These are phyloP conservation scores for Meandrusa payeni DNA, from an alignment of 2,888 invertebrate species.

Conservation along the genomic window DNA sequence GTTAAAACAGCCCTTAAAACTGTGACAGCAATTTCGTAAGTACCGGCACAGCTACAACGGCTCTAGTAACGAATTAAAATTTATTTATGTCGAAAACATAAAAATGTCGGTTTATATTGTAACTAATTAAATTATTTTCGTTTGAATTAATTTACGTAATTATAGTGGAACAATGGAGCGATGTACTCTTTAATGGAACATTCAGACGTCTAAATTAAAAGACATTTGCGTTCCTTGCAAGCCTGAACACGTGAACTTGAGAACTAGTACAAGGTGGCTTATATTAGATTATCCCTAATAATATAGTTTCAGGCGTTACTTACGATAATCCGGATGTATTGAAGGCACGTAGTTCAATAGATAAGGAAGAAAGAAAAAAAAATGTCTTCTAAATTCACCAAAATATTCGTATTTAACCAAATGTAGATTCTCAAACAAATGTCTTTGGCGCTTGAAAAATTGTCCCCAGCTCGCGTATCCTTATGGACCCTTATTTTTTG, in stretches of 20 bases:
- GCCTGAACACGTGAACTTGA: too few relatives aligned
- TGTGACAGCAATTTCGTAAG: too few relatives aligned
- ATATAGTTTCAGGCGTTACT: neutral
- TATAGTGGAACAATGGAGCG: too few relatives aligned
- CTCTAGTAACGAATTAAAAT: too few relatives aligned
- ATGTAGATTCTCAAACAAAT: constrained; percentile 2
- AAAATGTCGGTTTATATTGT: too few relatives aligned
- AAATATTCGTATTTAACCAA: neutral
- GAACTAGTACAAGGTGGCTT: constrained; percentile 4
- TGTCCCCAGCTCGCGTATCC: neutral
- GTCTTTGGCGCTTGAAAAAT: constrained; percentile 3
- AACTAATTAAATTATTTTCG: too few relatives aligned
- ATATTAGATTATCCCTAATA: constrained; percentile 1
- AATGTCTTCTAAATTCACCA: too few relatives aligned
- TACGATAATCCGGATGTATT: neutral
- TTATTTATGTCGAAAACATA: too few relatives aligned
- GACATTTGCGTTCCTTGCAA: constrained; percentile 2
- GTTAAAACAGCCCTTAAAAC: too few relatives aligned
- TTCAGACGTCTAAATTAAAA: constrained; percentile 1
- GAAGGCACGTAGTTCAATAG: neutral
- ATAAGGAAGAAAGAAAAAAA: too few relatives aligned
- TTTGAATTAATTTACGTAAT: too few relatives aligned
- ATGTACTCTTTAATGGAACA: neutral
- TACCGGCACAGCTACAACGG: too few relatives aligned
- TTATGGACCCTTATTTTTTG: constrained; percentile 11